Conservation (phyloP, 2,888 invertebrate genomes). For the Hypomecis punctinalis region DNA sequence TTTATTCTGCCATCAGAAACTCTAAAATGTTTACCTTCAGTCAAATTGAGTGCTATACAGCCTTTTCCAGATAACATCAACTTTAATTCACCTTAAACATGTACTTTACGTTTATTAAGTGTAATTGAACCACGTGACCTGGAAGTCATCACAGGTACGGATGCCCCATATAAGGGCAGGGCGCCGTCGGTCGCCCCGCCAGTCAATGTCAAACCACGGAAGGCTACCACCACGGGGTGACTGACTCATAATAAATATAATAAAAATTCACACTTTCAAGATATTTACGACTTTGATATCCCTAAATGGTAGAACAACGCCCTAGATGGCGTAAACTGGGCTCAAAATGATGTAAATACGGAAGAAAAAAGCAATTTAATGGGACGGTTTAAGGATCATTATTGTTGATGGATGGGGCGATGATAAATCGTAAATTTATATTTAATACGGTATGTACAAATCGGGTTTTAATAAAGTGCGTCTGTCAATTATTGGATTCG, state of each 20-base stretch:
- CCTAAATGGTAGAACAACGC: conserved; percentile 47
- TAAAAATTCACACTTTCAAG: conserved; percentile 68
- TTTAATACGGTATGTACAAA: conserved; percentile 39
- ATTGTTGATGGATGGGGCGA: conserved; percentile 54
- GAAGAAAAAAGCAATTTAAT: conserved; percentile 57
- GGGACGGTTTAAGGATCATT: conserved; percentile 41
- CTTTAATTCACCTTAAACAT: no score
- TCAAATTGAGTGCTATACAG: no score
- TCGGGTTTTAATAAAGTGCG: conserved; percentile 36
- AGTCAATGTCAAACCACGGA: conserved; percentile 53
- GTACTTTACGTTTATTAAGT: conserved; percentile 17
- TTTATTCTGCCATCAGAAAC: no score
- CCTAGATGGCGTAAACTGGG: conserved; percentile 54
- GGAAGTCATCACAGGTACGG: conserved; percentile 51
- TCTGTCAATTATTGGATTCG: conserved; percentile 40
- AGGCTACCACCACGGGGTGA: conserved; percentile 60
- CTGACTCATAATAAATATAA: conserved; percentile 61
- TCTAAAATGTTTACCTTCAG: no score
- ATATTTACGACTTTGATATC: conserved; percentile 68
- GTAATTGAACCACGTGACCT: conserved; percentile 63
- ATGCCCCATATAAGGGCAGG: conserved; percentile 60
- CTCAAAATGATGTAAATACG: conserved; percentile 60
- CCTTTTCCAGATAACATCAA: no score
- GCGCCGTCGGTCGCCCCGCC: conserved; percentile 59
- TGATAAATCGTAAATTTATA: conserved; percentile 42